Evolutionary conservation across 2,113 vertebrate genomes (phyloP).

Genomic region (Pelecanus crispus): DNA sequence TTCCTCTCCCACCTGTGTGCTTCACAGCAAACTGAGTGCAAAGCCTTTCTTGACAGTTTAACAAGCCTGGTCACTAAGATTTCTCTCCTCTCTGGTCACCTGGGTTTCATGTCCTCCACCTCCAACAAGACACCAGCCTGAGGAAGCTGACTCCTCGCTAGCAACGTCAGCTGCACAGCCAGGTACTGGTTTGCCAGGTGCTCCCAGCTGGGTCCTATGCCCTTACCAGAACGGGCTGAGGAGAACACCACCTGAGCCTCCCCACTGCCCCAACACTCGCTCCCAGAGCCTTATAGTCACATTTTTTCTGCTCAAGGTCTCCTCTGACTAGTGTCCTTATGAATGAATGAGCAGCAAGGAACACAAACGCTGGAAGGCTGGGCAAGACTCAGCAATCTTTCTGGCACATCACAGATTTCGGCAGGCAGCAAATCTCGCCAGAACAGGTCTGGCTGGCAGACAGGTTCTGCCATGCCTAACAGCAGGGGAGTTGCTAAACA

Average conservation of each 20-base stretch:
- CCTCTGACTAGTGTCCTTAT: accelerated
- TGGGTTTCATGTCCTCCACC: background rate
- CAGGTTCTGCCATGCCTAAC: background rate
- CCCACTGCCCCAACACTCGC: background rate
- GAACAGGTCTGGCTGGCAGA: background rate
- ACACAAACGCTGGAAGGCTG: background rate
- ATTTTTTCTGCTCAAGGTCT: background rate
- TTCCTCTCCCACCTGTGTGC: accelerated
- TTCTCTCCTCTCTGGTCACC: background rate
- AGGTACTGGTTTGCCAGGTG: background rate
- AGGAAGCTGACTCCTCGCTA: background rate
- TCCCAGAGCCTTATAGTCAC: background rate
- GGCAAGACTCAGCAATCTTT: background rate
- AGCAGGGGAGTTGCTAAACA: background rate
- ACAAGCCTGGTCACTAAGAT: background rate
- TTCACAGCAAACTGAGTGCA: background rate
- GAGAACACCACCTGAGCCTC: background rate
- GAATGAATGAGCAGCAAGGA: background rate
- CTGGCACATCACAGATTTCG: background rate
- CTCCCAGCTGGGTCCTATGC: background rate
- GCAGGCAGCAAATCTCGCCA: background rate
- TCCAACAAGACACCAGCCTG: background rate
- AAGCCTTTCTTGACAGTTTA: background rate
- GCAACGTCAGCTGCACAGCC: background rate
- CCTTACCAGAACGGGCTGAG: background rate